Conservation (phyloP, 1,140 invertebrate species). For the Drosophila fuyamai region DNA sequence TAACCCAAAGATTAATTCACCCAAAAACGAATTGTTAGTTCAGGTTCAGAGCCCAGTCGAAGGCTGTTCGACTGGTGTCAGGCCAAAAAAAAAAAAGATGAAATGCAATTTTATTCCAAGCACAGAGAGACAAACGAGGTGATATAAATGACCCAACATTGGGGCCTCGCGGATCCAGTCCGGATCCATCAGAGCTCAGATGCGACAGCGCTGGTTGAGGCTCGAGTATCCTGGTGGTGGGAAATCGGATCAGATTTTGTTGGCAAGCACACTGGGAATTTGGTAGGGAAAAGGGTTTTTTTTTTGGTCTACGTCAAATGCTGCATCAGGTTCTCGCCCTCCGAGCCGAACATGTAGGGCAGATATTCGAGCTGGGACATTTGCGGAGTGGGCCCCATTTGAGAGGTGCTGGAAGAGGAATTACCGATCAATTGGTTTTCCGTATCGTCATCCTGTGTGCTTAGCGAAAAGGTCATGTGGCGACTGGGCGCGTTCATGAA, state of each 20-base stretch:
- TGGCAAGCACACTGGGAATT: not conserved
- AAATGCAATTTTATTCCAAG: slow-evolving; percentile 64
- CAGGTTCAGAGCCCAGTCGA: slow-evolving; percentile 8
- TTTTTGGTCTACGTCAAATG: not conserved
- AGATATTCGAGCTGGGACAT: not conserved
- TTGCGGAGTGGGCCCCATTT: too few species aligned
- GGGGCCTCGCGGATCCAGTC: slow-evolving; percentile 5
- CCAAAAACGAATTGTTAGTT: slow-evolving; percentile 15
- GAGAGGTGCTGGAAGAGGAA: not conserved
- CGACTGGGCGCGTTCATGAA: slow-evolving; percentile 9
- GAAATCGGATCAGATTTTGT: not conserved
- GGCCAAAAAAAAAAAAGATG: slow-evolving; percentile 46
- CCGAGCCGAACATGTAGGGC: slow-evolving; percentile 20
- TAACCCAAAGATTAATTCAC: slow-evolving; percentile 4
- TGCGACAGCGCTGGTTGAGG: slow-evolving; percentile 38
- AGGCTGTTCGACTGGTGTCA: slow-evolving; percentile 24
- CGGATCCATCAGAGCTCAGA: slow-evolving; percentile 20
- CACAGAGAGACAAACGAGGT: slow-evolving; percentile 2
- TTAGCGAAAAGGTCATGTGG: not conserved
- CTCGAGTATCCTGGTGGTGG: slow-evolving; percentile 19
- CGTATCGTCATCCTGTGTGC: slow-evolving; percentile 6
- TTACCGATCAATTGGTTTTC: slow-evolving; percentile 46
- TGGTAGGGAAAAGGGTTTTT: not conserved
- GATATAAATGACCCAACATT: slow-evolving; percentile 32
- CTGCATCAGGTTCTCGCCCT: slow-evolving; percentile 29